Percentiles rank a stretch among this genome's conserved stretches.
Conservation (phyloP, 2,888 invertebrate genomes). For the Leptinotarsa tumamoca region DNA sequence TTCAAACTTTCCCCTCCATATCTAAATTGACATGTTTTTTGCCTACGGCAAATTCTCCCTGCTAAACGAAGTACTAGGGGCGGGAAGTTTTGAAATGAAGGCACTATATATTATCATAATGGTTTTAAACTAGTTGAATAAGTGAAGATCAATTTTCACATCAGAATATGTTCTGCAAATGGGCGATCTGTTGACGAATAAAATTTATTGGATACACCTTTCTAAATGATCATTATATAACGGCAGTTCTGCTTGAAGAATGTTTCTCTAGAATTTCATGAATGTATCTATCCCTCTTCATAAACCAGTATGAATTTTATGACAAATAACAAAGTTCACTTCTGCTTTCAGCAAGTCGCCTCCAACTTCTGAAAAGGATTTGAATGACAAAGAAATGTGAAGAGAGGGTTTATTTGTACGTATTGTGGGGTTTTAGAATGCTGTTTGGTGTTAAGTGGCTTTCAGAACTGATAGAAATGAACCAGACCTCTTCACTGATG, state of each 20-base stretch:
- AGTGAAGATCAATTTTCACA: not conserved
- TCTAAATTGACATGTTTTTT: no score
- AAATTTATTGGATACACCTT: not conserved
- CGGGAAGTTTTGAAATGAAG: no score
- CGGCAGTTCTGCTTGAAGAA: not conserved
- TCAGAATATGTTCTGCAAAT: no score
- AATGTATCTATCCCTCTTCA: constrained; percentile 2
- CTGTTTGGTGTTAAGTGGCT: not conserved
- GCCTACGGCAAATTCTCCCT: no score
- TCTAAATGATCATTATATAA: not conserved
- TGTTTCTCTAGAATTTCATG: not conserved
- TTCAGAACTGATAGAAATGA: not conserved
- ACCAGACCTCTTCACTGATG: no score
- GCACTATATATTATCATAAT: no score
- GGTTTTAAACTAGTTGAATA: no score
- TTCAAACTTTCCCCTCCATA: no score
- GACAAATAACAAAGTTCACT: constrained; percentile 16
- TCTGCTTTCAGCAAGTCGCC: not conserved
- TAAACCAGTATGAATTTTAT: not conserved
- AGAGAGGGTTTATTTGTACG: not conserved
- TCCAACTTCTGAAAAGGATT: not conserved
- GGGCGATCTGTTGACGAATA: not conserved
- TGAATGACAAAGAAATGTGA: not conserved
- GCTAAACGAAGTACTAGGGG: no score
- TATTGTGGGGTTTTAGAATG: not conserved